Base-by-base conservation (phyloP, 2,797 vertebrate genomes). In the Pithecia hirsuta region DNA sequence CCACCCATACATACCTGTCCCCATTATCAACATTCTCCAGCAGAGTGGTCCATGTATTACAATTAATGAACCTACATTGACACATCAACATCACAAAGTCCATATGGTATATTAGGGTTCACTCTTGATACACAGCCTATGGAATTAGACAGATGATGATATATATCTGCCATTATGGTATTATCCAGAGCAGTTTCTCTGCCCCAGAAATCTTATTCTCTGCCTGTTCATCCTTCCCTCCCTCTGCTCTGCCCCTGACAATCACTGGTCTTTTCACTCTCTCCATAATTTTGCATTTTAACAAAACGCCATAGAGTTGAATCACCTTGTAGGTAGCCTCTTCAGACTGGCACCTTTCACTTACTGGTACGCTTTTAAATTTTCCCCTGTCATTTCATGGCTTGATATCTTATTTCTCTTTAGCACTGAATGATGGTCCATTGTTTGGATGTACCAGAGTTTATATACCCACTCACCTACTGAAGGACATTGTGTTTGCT, bases 121-220 rank as follows among this genome's bases (percentile, higher is more conserved):
- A 8, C 36, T 44, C 46, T 13, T 24, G 26, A 33, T 24, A 28
- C 30, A 3, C 55, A 41, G 1, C 12, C 24, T 2, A 7, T 20
- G 67, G n/a, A 24, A 7, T 41, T 39, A 36, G 3, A 14, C 19
- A 22, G 39, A 22, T 4, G 22, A 3, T 30, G 6, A 9, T 39
- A 9, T 2, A 36, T 13, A 5, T 14, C 70, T 39, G 7, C 7
- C 50, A 9, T 33, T 10, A 0, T 0, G 4, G 22, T 4, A 28
- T 61, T 44, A 14, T 26, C 17, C 14, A 7, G 20, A 26, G 87
- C 13, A 12, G 24, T 13, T 5, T 30, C 3, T 11, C 72, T 50
- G n/a, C 10, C 24, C 24, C 5, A 17, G n/a, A 13, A 36, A 28
- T 11, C 57, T 64, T 64, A 41, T 39, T 26, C 0, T 4, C 44